Base-by-base conservation (phyloP, 2,888 invertebrate species). In the Athrips mouffetella region DNA sequence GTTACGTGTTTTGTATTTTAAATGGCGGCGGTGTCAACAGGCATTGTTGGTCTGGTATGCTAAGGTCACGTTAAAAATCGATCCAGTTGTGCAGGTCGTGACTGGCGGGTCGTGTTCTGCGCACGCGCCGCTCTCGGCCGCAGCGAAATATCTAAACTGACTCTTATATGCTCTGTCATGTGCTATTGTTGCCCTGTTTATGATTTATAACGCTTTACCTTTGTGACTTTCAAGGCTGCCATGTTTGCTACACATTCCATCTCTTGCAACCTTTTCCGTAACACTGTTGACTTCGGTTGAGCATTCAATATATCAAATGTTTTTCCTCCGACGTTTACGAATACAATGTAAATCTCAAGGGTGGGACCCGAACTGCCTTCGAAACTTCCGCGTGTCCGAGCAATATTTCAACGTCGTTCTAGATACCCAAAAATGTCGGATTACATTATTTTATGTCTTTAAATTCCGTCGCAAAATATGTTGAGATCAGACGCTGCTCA, bases 81-180 rank as follows among this genome's bases (percentile, higher is more conserved):
- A 76, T 76, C 74, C 70, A 74, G 72, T 73, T 77, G 64, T 63
- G 50, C 56, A 62, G 70, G 66, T 87, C 86, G 88, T 88, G 87
- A 87, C 85, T 65, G 68, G 66, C 57, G 67, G 70, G 60, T 73
- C 71, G 76, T 76, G 70, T 62, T 60, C 65, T 67, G 82, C 75
- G 84, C 86, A 85, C 83, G 82, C 84, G 87, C 76, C 73, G 72
- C 54, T 74, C 72, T 74, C 73, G 80, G 77, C 70, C 74, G 60
- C 57, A 62, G 73, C 67, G 67, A 77, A 77, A 73, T 79, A 76
- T 79, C 45, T 75, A 67, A 68, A 72, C 73, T 77, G 68, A 73
- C 73, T 71, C 70, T 68, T 69, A 65, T 70, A 66, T 64, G 67
- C 64, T 62, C 70, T 78, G 79, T 78, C 82, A 76, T 80, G 63